Evolutionary conservation across 2,113 vertebrate genomes (phyloP), one percentile per base, ranked within the genome.

Genomic region (Parus major): DNA sequence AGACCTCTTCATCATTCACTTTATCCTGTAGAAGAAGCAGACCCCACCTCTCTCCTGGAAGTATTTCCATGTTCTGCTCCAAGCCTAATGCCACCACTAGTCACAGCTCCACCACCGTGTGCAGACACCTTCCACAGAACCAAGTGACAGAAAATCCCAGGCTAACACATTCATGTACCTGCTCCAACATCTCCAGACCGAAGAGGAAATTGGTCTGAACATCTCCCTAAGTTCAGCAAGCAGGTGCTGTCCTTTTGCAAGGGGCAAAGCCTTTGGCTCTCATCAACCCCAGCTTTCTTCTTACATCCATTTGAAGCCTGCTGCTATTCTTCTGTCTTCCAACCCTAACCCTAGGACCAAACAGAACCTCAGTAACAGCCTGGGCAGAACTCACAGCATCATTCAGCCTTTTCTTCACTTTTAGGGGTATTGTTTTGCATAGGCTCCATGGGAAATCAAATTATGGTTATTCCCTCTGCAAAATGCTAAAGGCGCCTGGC

Each of bases 401-500:
- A 20, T 31, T 33, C 14, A 47, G 2, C 4, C 1, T 59, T 63
- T 41, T 44, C 12, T 91, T 81, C 10, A 1, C 19, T 57, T 35
- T 73, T 49, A 20, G 25, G 23, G 2, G 0, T 35, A 15, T 7
- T 61, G n/a, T 79, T 78, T 49, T 52, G 9, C 0, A 0, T 19
- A 47, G 31, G 29, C 4, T 73, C 23, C 42, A n/a, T 1, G 1
- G 17, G 31, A 81, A 91, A 81, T 25, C 14, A 57, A 61, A 8
- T 22, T 6, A 23, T 12, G 11, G n/a, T 14, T 73, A 36, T 41
- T 64, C 8, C 9, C 16, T 36, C 28, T 50, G 14, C 17, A 49
- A 73, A 41, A 72, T n/a, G 18, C 4, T 77, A 18, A 35, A 63
- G 5, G 12, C 66, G 9, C 42, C 78, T 84, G 73, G 6, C 39